phyloP scores from a whole-genome alignment of 2,797 vertebrate species.

The Aphelocoma californica region DNA sequence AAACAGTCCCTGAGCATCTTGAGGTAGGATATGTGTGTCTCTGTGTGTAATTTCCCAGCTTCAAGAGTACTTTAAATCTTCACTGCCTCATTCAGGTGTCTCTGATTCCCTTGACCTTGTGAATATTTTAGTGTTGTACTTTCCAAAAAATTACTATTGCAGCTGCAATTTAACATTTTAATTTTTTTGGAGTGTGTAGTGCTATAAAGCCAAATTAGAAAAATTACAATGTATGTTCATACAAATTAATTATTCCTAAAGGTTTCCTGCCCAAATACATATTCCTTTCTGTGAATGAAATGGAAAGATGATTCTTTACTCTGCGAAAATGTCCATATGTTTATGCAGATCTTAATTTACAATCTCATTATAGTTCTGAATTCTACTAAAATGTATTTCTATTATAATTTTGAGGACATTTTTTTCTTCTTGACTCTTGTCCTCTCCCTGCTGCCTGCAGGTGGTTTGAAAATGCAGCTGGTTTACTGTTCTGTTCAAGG shows the following conservation, averaged over 20 bases:
- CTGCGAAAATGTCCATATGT: neutral
- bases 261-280: neutral
- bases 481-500: neutral
- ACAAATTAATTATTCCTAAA: constrained; percentile 28
- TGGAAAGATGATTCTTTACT: neutral
- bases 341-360: neutral
- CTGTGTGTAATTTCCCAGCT: neutral
- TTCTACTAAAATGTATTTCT: neutral
- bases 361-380: neutral
- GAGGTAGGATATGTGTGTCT: neutral
- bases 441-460: neutral
- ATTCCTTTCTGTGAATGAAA: neutral
- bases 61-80: neutral
- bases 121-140: neutral
- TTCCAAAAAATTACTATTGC: neutral
- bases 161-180: neutral
- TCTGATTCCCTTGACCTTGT: neutral
- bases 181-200: neutral
- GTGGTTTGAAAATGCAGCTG: neutral
- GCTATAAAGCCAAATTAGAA: neutral
- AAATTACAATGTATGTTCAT: neutral
- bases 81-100: neutral
- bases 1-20: neutral
- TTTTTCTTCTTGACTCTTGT: neutral
- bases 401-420: neutral